Percentiles rank a stretch among this genome's conserved stretches.
These are phyloP conservation scores for Ceriagrion tenellum DNA, from an alignment of 2,888 invertebrate genomes.

Conservation along the genomic window DNA sequence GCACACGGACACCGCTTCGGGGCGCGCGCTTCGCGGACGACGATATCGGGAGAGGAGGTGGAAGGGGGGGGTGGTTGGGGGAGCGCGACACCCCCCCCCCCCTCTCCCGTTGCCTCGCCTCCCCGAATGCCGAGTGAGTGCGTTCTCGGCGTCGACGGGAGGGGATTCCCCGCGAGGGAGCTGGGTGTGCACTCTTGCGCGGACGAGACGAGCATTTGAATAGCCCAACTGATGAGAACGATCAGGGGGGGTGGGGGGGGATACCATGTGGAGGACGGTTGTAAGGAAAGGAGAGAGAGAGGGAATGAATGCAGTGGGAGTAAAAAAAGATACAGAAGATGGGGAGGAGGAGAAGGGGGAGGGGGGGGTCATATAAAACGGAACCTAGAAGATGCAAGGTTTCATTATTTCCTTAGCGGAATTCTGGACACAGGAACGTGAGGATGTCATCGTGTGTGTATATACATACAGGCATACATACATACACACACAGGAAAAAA, in stretches of 20 bases:
- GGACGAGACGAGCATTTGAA: background rate
- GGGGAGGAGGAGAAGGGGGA: too few species aligned
- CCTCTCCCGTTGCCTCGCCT: too few species aligned
- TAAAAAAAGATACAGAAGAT: background rate
- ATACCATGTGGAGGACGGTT: background rate
- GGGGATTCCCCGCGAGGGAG: background rate
- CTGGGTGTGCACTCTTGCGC: background rate
- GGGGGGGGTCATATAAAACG: background rate
- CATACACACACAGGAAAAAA: background rate
- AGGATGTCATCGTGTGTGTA: constrained; percentile 25
- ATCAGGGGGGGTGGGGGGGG: background rate
- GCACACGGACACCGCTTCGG: too few species aligned
- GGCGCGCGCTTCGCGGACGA: too few species aligned
- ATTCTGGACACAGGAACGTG: background rate
- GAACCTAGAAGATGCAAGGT: constrained; percentile 21
- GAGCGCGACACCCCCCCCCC: too few species aligned
- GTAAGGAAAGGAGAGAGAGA: background rate
- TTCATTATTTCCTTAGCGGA: background rate
- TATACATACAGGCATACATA: background rate
- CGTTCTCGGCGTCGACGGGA: too few species aligned
- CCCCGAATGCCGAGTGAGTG: too few species aligned
- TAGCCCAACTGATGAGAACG: background rate
- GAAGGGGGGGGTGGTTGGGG: too few species aligned
- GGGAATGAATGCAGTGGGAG: background rate
- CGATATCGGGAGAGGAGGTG: too few species aligned